phyloP scores from a whole-genome alignment of 2,888 invertebrate genomes.

The Meandrusa payeni region DNA sequence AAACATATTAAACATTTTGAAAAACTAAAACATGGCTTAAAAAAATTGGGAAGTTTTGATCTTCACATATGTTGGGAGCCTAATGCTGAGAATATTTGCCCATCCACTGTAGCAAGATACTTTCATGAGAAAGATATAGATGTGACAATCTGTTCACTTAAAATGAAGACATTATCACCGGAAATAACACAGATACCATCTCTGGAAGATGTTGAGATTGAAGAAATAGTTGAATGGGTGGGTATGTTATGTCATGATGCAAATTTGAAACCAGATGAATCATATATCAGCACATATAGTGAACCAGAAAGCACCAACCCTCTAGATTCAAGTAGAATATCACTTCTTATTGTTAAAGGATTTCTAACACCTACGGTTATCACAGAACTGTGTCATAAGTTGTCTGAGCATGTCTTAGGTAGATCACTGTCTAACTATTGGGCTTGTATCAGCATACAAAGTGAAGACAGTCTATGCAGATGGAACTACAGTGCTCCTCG shows the following conservation, averaged over 20 bases:
- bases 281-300: slow-evolving; percentile 58
- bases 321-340: slow-evolving; percentile 53
- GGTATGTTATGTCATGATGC: slow-evolving; percentile 56
- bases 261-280: slow-evolving; percentile 45
- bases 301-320: slow-evolving; percentile 52
- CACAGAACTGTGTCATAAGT: slow-evolving; percentile 38
- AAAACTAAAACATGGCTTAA: slow-evolving; percentile 42
- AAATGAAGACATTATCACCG: slow-evolving; percentile 42
- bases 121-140: slow-evolving; percentile 49
- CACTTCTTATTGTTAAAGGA: slow-evolving; percentile 52
- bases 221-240: slow-evolving; percentile 67
- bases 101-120: slow-evolving; percentile 69
- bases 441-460: slow-evolving; percentile 59
- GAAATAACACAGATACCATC: slow-evolving; percentile 51
- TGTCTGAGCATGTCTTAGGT: slow-evolving; percentile 45
- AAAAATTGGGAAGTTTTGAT: slow-evolving; percentile 51
- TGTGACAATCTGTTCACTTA: slow-evolving; percentile 42
- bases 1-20: slow-evolving; percentile 39
- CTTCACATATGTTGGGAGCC: slow-evolving; percentile 61
- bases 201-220: slow-evolving; percentile 48
- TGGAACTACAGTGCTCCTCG: slow-evolving; percentile 47
- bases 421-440: slow-evolving; percentile 54
- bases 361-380: slow-evolving; percentile 50
- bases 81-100: slow-evolving; percentile 51
- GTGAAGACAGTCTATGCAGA: slow-evolving; percentile 55